These are phyloP conservation scores for Actinia tenebrosa DNA, from an alignment of 64 coral and sea anemone genomes.

Conservation along the genomic window DNA sequence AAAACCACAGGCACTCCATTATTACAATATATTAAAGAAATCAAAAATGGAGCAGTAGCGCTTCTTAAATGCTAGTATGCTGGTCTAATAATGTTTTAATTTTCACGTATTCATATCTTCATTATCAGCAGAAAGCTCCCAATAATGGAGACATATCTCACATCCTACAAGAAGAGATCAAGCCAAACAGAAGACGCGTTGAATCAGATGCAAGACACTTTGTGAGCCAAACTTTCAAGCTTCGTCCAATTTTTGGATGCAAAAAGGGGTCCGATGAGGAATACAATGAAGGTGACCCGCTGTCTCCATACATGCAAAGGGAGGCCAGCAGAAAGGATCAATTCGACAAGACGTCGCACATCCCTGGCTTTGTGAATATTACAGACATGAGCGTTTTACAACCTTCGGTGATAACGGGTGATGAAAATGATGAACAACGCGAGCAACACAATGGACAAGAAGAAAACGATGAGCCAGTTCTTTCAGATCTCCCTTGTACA, in stretches of 20 bases:
- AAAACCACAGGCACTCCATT: neutral
- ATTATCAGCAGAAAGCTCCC: neutral
- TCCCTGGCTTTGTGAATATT: constrained; percentile 10
- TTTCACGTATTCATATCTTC: neutral
- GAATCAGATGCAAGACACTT: neutral
- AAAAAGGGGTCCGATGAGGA: neutral
- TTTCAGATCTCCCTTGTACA: constrained; percentile 8
- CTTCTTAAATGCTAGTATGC: too few species aligned
- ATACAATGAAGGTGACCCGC: neutral
- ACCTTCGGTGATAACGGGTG: neutral
- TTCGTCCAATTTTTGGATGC: constrained; percentile 23
- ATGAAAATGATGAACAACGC: neutral
- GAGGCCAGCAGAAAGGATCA: neutral
- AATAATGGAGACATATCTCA: constrained; percentile 10
- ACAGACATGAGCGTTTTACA: constrained; percentile 2
- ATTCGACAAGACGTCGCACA: neutral
- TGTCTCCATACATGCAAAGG: neutral
- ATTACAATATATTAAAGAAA: too few species aligned
- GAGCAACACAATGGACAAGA: neutral
- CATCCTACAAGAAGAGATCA: neutral
- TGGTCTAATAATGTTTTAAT: neutral
- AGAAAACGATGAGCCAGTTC: neutral
- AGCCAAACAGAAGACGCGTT: neutral
- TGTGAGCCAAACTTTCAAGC: neutral
- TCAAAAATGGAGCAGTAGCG: too few species aligned